Conservation (phyloP, 1,140 invertebrate genomes). For the Theocolax elegans region DNA sequence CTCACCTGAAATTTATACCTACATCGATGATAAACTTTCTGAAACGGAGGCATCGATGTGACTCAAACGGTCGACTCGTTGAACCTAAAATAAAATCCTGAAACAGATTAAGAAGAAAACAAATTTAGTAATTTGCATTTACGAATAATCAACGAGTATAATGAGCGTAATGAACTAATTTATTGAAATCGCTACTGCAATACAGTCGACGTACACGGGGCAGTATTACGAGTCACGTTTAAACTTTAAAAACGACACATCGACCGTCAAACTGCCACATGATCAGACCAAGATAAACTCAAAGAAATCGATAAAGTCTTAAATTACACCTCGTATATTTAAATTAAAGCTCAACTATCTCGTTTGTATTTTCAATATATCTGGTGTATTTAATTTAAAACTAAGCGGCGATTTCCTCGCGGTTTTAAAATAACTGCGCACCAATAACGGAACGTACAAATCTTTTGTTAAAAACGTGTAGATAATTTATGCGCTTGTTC, state of each 20-base stretch:
- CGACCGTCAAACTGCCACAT: neutral
- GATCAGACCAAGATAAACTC: neutral
- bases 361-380: neutral
- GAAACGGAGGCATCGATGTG: constrained; percentile 50
- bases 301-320: constrained; percentile 23
- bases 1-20: constrained; percentile 56
- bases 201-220: too few species aligned
- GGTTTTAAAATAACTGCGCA: neutral
- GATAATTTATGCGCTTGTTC: too few species aligned
- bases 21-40: constrained; percentile 49
- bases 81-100: too few species aligned
- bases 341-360: constrained; percentile 20
- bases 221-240: constrained; percentile 21
- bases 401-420: neutral
- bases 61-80: constrained; percentile 46
- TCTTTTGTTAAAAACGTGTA: too few species aligned
- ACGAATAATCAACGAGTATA: too few species aligned
- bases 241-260: constrained; percentile 13
- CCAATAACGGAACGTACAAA: neutral
- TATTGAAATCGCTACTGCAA: too few species aligned
- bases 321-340: constrained; percentile 25
- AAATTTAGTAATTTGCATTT: too few species aligned
- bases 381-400: neutral
- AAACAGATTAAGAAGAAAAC: too few species aligned
- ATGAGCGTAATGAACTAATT: too few species aligned